Evolutionary conservation across 2,888 invertebrate species (phyloP).

Genomic region (Dascillus cervinus): DNA sequence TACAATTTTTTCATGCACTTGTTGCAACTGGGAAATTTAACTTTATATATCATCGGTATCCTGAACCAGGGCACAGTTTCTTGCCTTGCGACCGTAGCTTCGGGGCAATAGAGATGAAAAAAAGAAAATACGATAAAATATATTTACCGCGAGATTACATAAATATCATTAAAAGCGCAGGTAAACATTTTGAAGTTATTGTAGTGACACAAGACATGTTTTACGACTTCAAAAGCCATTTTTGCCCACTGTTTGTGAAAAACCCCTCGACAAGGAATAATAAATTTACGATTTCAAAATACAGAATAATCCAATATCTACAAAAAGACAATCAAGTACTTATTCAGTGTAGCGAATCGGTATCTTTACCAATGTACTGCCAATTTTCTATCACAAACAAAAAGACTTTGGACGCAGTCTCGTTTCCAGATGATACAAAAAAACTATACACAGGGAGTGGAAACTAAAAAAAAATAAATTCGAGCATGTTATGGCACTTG

Average conservation of each 20-base stretch:
- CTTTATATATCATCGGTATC: slow-evolving; percentile 2
- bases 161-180: slow-evolving; percentile 11
- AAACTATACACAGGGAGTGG: not conserved
- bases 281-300: slow-evolving; percentile 3
- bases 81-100: slow-evolving; percentile 3
- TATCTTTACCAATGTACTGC: not conserved
- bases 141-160: slow-evolving; percentile 15
- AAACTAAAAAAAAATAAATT: slow-evolving; percentile 9
- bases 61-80: slow-evolving; percentile 4
- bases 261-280: not conserved
- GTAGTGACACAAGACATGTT: slow-evolving; percentile 1
- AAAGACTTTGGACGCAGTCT: not conserved
- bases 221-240: slow-evolving; percentile 1
- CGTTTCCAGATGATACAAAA: slow-evolving; percentile 1
- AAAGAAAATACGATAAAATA: slow-evolving; percentile 11
- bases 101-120: slow-evolving; percentile 1
- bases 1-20: slow-evolving; percentile 1
- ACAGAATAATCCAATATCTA: slow-evolving; percentile 2
- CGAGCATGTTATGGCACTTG: slow-evolving; percentile 10
- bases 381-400: not conserved
- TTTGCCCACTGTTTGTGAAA: not conserved
- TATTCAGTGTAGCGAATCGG: slow-evolving; percentile 1
- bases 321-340: not conserved
- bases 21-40: not conserved
- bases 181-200: slow-evolving; percentile 11